Base-by-base conservation (phyloP, 2,888 invertebrate genomes). In the Drosophila kuntzei region DNA sequence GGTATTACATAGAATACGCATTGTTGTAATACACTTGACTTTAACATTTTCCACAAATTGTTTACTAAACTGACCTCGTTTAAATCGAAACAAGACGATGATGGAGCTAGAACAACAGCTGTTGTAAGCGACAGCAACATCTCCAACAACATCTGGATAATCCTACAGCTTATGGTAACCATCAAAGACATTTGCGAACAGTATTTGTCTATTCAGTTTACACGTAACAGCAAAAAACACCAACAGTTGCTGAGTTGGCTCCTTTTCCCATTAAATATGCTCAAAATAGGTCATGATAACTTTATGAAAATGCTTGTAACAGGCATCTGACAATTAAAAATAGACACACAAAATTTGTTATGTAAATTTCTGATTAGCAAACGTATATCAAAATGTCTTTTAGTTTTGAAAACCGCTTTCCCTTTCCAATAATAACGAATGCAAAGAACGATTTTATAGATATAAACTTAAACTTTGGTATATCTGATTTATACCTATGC, bases 141-240 rank as follows among this genome's bases (percentile, higher is more conserved):
- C 53, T 3, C 3, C 37, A 27, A 16, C 27, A 18, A 12, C 36
- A 43, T 36, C 53, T 34, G 14, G 18, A 37, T 46, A 51, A 62
- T 57, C 25, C 69, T 12, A 14, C 8, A 12, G 59, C 66, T 68
- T 69, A 68, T 51, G 68, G 34, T 27, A 55, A 46, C 32, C 29
- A 60, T 32, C 39, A 47, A 37, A 60, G 32, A 22, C 47, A 59
- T 36, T 37, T 29, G 12, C 36, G 6, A 12, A 7, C 7, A 37
- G 43, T 54, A 61, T 61, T 46, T 61, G 69, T 51, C 44, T 46
- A 50, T 44, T 37, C 50, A 37, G 16, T 36, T 65, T 25, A 47
- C 41, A 49, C 47, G 41, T 43, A 49, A 47, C 18, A 27, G 20
- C 27, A 32, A n/a, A 18, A 47, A 25, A 29, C 8, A 22, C 14